These are phyloP conservation scores for Drosophila persimilis DNA, from an alignment of 1,140 invertebrate genomes.

Conservation along the genomic window DNA sequence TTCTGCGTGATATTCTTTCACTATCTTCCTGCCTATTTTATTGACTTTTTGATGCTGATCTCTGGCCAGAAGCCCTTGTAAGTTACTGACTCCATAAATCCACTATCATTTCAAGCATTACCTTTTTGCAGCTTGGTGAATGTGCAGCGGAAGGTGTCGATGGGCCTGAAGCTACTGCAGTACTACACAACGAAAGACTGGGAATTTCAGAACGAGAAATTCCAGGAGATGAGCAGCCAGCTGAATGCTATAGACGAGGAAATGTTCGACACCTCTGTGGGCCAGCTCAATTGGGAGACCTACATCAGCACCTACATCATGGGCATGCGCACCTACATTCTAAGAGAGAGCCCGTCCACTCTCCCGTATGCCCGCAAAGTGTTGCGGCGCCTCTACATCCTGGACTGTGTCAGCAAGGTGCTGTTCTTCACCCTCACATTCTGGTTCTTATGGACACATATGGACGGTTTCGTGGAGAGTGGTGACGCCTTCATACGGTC, in stretches of 20 bases:
- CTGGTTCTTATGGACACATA: conserved; percentile 82
- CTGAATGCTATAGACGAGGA: conserved; percentile 86
- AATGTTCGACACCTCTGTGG: conserved; percentile 85
- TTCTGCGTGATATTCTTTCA: conserved; percentile 90
- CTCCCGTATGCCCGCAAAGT: conserved; percentile 87
- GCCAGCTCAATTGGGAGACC: conserved; percentile 86
- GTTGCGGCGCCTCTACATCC: conserved; percentile 85
- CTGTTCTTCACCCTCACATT: conserved; percentile 75
- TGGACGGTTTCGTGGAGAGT: conserved; percentile 69
- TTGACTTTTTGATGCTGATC: conserved; percentile 88
- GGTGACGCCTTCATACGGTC: conserved; percentile 68
- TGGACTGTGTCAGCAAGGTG: conserved; percentile 83
- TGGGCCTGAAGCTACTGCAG: conserved; percentile 88
- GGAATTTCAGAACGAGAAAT: conserved; percentile 90
- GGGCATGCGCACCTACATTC: conserved; percentile 88
- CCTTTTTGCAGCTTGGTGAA: conserved; percentile 85
- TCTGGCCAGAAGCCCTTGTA: conserved; percentile 91
- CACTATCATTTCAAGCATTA: background rate
- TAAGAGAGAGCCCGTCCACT: conserved; percentile 91
- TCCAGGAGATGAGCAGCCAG: conserved; percentile 85
- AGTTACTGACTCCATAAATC: conserved; percentile 74
- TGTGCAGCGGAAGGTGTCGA: conserved; percentile 86
- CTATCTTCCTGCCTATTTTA: conserved; percentile 91
- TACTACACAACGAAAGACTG: conserved; percentile 95
- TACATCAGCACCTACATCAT: conserved; percentile 89